Percentiles rank a stretch among this genome's conserved stretches.
Evolutionary conservation across 2,113 vertebrate genomes (phyloP).

Genomic region (Vulpes vulpes): DNA sequence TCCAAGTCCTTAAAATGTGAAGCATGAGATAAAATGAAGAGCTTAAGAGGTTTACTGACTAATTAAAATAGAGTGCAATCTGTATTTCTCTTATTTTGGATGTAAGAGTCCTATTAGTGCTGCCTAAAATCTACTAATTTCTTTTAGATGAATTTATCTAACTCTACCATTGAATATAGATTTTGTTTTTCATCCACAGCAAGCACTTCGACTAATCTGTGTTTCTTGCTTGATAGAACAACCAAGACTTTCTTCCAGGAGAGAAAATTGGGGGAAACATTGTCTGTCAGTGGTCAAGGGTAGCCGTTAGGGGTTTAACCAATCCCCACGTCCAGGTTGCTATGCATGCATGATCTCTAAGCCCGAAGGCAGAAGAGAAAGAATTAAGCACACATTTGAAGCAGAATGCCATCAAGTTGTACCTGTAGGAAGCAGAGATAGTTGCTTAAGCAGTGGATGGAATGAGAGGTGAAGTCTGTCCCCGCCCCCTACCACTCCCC

Average conservation of each 20-base stretch:
- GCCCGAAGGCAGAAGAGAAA: neutral
- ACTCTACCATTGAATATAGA: neutral
- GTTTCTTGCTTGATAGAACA: neutral
- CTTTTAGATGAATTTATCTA: neutral
- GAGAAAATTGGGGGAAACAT: neutral
- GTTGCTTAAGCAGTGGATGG: neutral
- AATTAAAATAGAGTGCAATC: neutral
- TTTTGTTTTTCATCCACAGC: neutral
- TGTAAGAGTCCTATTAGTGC: neutral
- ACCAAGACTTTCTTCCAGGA: neutral
- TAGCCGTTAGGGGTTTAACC: too few species aligned
- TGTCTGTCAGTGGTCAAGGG: neutral
- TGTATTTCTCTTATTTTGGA: neutral
- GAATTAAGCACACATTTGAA: neutral
- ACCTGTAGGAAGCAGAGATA: neutral
- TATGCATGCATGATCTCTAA: neutral
- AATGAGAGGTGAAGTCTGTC: neutral
- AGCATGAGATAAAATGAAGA: neutral
- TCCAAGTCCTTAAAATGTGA: neutral
- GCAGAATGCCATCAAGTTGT: neutral
- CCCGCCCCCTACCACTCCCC: too few species aligned
- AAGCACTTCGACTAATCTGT: neutral
- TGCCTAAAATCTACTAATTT: neutral
- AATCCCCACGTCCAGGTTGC: neutral
- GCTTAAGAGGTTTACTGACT: neutral